Evolutionary conservation across 1,140 invertebrate species (phyloP), one percentile per base, ranked within the genome.

Genomic region (Drosophila equinoxialis): DNA sequence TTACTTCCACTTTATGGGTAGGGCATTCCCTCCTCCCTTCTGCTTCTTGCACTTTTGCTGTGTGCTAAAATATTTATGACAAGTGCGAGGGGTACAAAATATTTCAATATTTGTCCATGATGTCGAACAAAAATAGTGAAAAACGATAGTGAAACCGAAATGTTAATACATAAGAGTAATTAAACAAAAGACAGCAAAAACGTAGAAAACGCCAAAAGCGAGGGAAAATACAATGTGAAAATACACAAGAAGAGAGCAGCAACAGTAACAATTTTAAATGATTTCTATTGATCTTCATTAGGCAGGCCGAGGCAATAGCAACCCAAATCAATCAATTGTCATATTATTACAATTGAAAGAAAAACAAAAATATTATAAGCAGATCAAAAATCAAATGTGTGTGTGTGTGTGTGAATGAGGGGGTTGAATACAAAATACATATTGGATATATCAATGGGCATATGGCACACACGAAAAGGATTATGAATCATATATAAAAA

Each of bases 31-130:
- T 17, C 8, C 45, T 48, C 8, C 45, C 45, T 3, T 8, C 10
- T 26, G 2, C 45, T 20, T 17, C 17, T 30, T 30, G 45, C 17
- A 51, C 45, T 23, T 51, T 6, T 51, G 60, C 30, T 70, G 61
- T 57, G 65, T 74, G 77, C 84, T 87, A 79, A 87, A 87, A 87
- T 89, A 87, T 87, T 87, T 87, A 87, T 87, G 77, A 83, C 79
- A 79, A 79, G 80, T 84, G 76, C 67, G 58, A 67, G 68, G 73
- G 62, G 13, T 70, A 60, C 68, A 70, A 66, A 37, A 83, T 87
- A 79, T 87, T 87, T 87, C 83, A 87, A 87, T 89, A 87, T 74
- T 79, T 79, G 68, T 35, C 26, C 51, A 59, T 41, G 60, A 51
- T 26, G 37, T 14, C 57, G 30, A 69, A 77, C 62, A 45, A 58